These are phyloP conservation scores for Anser cygnoides DNA, from an alignment of 2,113 vertebrate species.

Conservation along the genomic window DNA sequence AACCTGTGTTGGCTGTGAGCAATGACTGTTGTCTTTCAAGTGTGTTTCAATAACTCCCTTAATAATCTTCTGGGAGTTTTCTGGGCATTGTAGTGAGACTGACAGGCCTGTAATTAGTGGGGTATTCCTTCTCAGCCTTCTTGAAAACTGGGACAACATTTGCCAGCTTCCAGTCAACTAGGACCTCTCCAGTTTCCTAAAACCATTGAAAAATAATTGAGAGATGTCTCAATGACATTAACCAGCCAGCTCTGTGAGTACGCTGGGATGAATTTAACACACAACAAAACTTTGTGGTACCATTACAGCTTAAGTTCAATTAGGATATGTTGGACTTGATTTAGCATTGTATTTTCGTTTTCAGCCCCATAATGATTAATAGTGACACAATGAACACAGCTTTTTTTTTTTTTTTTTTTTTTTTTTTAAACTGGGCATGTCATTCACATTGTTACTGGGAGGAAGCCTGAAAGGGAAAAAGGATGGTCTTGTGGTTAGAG, in stretches of 20 bases:
- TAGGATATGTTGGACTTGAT: background rate
- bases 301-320: background rate
- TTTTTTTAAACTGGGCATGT: background rate
- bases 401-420: background rate
- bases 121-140: background rate
- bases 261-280: background rate
- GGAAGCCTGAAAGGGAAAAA: conserved; percentile 9
- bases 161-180: background rate
- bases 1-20: background rate
- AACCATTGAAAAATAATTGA: background rate
- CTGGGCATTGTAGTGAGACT: background rate
- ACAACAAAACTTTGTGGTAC: background rate
- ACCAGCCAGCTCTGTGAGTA: background rate
- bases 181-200: background rate
- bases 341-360: background rate
- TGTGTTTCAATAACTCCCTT: background rate
- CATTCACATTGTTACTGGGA: background rate
- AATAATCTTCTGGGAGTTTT: background rate
- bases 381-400: background rate
- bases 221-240: background rate
- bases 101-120: background rate
- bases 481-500: background rate
- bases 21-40: background rate
- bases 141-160: background rate
- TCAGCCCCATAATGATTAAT: background rate